A percentile compares a stretch with the other conserved stretches of the same genome.
phyloP scores from a whole-genome alignment of 1,140 invertebrate species.

The Notospermus geniculatus region DNA sequence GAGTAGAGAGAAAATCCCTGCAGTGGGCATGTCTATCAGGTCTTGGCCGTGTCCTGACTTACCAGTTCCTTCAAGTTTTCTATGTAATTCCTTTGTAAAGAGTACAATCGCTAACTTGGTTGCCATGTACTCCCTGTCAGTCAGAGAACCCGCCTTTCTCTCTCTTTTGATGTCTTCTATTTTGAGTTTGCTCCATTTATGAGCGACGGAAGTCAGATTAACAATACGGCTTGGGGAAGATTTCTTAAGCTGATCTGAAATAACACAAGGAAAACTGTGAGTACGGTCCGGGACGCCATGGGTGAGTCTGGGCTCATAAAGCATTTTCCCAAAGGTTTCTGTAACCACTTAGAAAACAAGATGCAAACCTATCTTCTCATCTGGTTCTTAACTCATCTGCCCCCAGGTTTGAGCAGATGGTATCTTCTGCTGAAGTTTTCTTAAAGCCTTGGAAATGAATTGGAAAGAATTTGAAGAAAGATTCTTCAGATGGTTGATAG shows the following conservation, averaged over 20 bases:
- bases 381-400: too few species aligned
- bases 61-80: conserved; percentile 71
- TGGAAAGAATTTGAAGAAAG: too few species aligned
- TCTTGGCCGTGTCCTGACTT: neutral
- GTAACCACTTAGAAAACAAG: too few species aligned
- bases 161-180: conserved; percentile 68
- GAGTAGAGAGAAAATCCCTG: too few species aligned
- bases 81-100: conserved; percentile 78
- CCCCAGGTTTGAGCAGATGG: too few species aligned
- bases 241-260: conserved; percentile 75
- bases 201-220: conserved; percentile 62
- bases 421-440: too few species aligned
- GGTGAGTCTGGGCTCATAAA: too few species aligned
- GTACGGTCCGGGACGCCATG: too few species aligned
- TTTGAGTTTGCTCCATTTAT: conserved; percentile 65
- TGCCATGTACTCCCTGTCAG: conserved; percentile 72
- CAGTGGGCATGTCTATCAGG: conserved; percentile 10
- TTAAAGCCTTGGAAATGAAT: too few species aligned
- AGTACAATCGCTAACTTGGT: conserved; percentile 88
- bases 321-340: too few species aligned
- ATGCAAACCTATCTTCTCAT: too few species aligned
- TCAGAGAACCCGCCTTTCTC: conserved; percentile 64
- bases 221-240: conserved; percentile 63
- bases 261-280: conserved; percentile 11
- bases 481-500: too few species aligned